Conservation (phyloP, 2,888 invertebrate species). For the Panopea generosa region DNA sequence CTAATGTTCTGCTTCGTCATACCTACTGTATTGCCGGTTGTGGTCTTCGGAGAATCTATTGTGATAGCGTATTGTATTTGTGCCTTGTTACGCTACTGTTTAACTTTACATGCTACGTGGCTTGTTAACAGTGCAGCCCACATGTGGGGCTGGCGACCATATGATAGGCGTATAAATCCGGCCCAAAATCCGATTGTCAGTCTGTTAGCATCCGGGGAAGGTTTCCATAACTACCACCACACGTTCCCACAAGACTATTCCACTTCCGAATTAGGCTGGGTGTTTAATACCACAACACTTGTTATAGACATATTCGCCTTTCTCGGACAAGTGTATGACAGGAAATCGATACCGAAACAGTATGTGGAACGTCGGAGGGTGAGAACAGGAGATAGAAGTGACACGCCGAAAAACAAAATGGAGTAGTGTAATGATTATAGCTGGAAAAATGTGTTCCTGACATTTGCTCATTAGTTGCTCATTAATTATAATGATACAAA, state of each 20-base stretch:
- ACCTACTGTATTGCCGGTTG: constrained; percentile 92
- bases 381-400: constrained; percentile 89
- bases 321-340: constrained; percentile 94
- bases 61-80: constrained; percentile 93
- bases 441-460: too few species aligned
- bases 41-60: constrained; percentile 93
- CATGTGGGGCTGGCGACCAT: constrained; percentile 96
- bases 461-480: too few species aligned
- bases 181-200: constrained; percentile 92
- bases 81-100: constrained; percentile 92
- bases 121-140: constrained; percentile 98
- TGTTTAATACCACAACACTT: constrained; percentile 90
- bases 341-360: constrained; percentile 90
- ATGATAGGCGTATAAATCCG: constrained; percentile 93
- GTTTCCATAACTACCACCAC: constrained; percentile 98
- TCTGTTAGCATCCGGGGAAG: constrained; percentile 88
- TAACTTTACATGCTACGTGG: constrained; percentile 96
- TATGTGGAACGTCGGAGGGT: constrained; percentile 90
- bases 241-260: constrained; percentile 97
- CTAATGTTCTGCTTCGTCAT: constrained; percentile 92
- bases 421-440: too few species aligned
- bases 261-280: constrained; percentile 92
- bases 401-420: too few species aligned
- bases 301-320: constrained; percentile 93
- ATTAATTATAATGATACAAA: too few species aligned